Conservation (phyloP, 2,797 vertebrate species). For the Astyanax mexicanus region DNA sequence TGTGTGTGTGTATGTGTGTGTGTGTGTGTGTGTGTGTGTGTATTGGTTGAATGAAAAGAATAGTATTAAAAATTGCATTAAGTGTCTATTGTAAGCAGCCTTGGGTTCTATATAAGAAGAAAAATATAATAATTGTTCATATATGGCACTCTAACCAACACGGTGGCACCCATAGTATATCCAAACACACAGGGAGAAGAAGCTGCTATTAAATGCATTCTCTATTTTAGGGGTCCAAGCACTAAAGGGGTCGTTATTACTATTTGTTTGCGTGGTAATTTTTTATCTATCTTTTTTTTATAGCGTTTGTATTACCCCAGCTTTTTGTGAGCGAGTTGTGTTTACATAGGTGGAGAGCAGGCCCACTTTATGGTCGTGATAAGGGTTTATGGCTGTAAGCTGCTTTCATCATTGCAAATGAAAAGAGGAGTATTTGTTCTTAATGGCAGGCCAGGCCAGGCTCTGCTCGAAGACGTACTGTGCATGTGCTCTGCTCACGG, state of each 20-base stretch:
- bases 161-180: no score
- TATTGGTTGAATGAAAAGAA: no score
- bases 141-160: no score
- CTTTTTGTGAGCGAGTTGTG: slow-evolving; percentile 51
- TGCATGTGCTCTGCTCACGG: neutral
- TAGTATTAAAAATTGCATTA: no score
- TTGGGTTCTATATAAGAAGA: no score
- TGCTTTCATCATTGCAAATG: slow-evolving; percentile 30
- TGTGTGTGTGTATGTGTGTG: no score
- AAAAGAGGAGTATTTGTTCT: slow-evolving; percentile 14
- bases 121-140: no score
- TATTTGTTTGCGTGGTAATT: no score
- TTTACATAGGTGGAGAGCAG: slow-evolving; percentile 53
- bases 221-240: neutral
- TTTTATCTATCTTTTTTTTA: slow-evolving; percentile 38
- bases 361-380: slow-evolving; percentile 54
- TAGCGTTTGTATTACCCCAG: slow-evolving; percentile 36
- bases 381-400: slow-evolving; percentile 57
- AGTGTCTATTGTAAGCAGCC: no score
- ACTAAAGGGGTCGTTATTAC: no score
- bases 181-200: no score
- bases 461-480: neutral
- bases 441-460: slow-evolving; percentile 30
- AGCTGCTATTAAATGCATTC: slow-evolving; percentile 12
- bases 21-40: no score